Conservation (phyloP, 2,113 vertebrate species). For the Notarius lentiginosus region DNA sequence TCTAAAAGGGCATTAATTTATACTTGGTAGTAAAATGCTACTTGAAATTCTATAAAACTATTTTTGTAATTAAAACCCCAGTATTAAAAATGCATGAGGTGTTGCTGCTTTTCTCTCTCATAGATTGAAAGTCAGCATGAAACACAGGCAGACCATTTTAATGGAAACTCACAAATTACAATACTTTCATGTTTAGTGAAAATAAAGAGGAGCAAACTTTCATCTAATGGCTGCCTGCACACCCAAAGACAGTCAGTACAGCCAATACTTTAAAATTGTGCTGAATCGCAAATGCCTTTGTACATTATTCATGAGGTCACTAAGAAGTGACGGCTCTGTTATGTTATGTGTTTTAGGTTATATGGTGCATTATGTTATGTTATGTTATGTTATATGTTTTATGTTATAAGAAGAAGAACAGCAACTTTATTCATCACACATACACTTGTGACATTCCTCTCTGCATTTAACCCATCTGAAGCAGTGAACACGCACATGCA, state of each 20-base stretch:
- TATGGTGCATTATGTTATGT: too few relatives aligned
- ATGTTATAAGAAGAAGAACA: too few relatives aligned
- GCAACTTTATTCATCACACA: too few relatives aligned
- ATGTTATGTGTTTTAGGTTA: not conserved
- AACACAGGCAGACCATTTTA: not conserved
- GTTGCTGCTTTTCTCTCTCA: not conserved
- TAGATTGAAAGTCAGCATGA: not conserved
- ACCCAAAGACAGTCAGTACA: not conserved
- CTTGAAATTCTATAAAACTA: not conserved
- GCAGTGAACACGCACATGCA: too few relatives aligned
- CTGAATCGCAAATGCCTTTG: not conserved
- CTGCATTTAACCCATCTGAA: too few relatives aligned
- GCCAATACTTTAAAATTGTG: not conserved
- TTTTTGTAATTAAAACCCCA: not conserved
- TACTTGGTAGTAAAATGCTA: not conserved
- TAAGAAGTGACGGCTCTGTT: not conserved
- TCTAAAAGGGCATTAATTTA: not conserved
- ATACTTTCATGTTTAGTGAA: not conserved
- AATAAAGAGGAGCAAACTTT: not conserved
- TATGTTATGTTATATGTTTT: not conserved
- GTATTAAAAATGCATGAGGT: not conserved
- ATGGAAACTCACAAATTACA: not conserved
- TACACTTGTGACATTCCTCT: too few relatives aligned
- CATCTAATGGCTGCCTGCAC: not conserved
- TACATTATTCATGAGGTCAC: not conserved